These are phyloP conservation scores for Loripinus fragilis DNA, from an alignment of 2,888 invertebrate genomes.

Conservation along the genomic window DNA sequence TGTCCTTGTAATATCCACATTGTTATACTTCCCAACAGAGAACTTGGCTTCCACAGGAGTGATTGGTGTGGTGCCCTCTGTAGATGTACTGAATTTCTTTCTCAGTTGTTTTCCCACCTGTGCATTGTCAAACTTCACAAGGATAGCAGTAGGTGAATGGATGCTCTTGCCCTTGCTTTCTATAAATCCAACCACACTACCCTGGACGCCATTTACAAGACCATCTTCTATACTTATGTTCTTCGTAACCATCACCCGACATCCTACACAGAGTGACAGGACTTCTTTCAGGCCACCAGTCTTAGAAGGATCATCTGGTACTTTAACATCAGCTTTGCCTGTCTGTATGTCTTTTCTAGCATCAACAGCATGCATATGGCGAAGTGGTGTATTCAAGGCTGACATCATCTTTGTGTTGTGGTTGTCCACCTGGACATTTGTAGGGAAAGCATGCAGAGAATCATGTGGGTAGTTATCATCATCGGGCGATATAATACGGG, in stretches of 20 bases:
- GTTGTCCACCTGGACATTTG: neutral
- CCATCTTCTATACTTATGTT: conserved; percentile 49
- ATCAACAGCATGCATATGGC: neutral
- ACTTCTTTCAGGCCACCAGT: neutral
- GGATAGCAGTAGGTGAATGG: neutral
- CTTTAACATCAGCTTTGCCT: neutral
- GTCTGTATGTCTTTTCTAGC: neutral
- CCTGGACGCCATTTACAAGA: conserved; percentile 38
- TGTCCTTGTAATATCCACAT: neutral
- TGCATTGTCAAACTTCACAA: neutral
- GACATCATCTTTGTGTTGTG: neutral
- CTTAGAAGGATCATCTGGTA: neutral
- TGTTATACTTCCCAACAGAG: neutral
- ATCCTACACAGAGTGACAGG: conserved; percentile 28
- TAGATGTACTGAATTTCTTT: neutral
- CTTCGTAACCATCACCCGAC: conserved; percentile 37
- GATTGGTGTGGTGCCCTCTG: neutral
- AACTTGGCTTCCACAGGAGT: neutral
- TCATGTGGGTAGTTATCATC: neutral
- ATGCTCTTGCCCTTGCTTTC: neutral
- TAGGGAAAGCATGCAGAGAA: neutral
- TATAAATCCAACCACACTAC: conserved; percentile 28
- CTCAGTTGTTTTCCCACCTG: neutral
- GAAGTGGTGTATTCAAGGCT: neutral
- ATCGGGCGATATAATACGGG: neutral